These are phyloP conservation scores for Dicrostonyx torquatus DNA, from an alignment of 2,797 vertebrate species.

Conservation along the genomic window DNA sequence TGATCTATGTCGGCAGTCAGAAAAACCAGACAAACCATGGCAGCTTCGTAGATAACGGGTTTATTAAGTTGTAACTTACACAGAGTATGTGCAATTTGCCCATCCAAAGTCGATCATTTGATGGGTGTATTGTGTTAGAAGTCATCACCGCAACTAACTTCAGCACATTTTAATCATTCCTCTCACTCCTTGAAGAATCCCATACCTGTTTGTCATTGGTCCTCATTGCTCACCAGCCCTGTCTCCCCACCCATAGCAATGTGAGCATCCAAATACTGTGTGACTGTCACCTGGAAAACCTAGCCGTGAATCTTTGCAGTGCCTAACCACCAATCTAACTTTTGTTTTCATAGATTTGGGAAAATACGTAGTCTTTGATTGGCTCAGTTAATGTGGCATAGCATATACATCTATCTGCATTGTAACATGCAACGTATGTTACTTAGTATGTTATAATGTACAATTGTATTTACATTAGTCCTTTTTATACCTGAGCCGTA, in stretches of 20 bases:
- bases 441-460: neutral
- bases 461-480: neutral
- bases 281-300: neutral
- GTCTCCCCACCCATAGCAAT: neutral
- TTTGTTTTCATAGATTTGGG: slow-evolving; percentile 8
- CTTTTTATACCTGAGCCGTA: neutral
- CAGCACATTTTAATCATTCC: neutral
- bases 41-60: neutral
- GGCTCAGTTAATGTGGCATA: neutral
- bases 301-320: neutral
- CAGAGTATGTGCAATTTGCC: neutral
- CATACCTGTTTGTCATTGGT: neutral
- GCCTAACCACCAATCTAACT: neutral
- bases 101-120: neutral
- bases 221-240: accelerated
- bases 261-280: neutral
- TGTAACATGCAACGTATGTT: too few species aligned
- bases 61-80: neutral
- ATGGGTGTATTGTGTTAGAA: neutral
- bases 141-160: neutral
- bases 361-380: neutral
- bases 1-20: neutral
- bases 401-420: neutral
- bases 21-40: neutral
- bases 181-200: neutral